Conservation (phyloP, 2,113 vertebrate species). For the Eudyptes chrysolophus region DNA sequence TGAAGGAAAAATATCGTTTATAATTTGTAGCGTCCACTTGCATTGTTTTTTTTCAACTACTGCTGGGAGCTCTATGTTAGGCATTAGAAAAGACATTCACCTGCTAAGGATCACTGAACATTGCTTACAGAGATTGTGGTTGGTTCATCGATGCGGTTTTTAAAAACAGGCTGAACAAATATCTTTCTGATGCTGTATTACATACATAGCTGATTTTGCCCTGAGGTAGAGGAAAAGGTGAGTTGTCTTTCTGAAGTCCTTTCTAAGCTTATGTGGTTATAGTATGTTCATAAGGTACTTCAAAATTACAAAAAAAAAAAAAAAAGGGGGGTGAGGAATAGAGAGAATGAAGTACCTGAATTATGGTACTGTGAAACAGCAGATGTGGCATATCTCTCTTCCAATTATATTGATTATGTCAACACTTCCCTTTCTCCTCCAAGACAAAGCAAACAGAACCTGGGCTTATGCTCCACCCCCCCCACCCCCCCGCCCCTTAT, state of each 20-base stretch:
- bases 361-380: neutral
- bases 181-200: neutral
- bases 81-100: neutral
- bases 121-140: neutral
- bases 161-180: neutral
- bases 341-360: neutral
- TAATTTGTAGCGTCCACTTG: neutral
- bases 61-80: neutral
- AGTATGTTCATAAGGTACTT: neutral
- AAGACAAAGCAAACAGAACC: neutral
- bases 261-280: neutral
- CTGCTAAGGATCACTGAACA: neutral
- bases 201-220: neutral
- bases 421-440: neutral
- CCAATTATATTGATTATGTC: neutral
- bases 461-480: neutral
- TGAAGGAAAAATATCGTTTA: neutral
- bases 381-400: neutral
- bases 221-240: neutral
- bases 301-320: neutral
- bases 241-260: neutral
- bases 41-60: neutral
- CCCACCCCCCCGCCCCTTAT: too few relatives aligned
- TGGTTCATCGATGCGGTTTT: neutral
- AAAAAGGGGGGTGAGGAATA: rapidly evolving